phyloP scores from a whole-genome alignment of 1,140 invertebrate genomes.

The Hycleus cichorii region DNA sequence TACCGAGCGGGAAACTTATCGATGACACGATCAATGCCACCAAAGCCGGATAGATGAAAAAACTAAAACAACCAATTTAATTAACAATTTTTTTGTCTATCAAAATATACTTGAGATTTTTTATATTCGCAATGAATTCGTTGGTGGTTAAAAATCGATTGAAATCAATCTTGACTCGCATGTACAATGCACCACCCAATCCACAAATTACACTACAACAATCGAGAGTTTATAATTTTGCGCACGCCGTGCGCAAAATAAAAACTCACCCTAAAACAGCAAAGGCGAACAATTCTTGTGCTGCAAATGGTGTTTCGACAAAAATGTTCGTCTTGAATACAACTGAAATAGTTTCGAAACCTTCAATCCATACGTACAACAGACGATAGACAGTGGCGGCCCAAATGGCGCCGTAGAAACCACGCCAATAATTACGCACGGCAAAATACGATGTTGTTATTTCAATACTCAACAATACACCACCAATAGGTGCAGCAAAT shows the following conservation, averaged over 20 bases:
- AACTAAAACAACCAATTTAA: slow-evolving; percentile 48
- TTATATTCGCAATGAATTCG: slow-evolving; percentile 58
- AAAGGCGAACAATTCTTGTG: slow-evolving; percentile 90
- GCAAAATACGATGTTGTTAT: slow-evolving; percentile 98
- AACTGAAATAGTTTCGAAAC: slow-evolving; percentile 88
- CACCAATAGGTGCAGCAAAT: slow-evolving; percentile 91
- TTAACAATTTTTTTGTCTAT: slow-evolving; percentile 36
- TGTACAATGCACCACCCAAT: slow-evolving; percentile 7
- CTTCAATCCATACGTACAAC: slow-evolving; percentile 88
- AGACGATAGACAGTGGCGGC: slow-evolving; percentile 91
- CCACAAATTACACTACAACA: slow-evolving; percentile 1
- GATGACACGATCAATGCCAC: slow-evolving; percentile 74
- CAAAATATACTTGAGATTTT: slow-evolving; percentile 91
- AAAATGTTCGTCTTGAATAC: slow-evolving; percentile 91
- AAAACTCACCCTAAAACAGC: slow-evolving; percentile 42
- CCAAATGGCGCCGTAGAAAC: slow-evolving; percentile 95
- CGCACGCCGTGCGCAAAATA: too few relatives aligned
- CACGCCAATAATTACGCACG: slow-evolving; percentile 96
- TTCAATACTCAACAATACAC: slow-evolving; percentile 96
- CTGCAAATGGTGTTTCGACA: slow-evolving; percentile 94
- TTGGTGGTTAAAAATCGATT: not conserved
- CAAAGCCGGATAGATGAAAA: slow-evolving; percentile 82
- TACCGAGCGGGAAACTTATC: slow-evolving; percentile 75
- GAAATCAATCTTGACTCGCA: slow-evolving; percentile 8
- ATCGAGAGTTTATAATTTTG: too few relatives aligned